Evolutionary conservation across 2,888 invertebrate species (phyloP), one percentile per base, ranked within the genome.

Genomic region (Acheta domesticus): DNA sequence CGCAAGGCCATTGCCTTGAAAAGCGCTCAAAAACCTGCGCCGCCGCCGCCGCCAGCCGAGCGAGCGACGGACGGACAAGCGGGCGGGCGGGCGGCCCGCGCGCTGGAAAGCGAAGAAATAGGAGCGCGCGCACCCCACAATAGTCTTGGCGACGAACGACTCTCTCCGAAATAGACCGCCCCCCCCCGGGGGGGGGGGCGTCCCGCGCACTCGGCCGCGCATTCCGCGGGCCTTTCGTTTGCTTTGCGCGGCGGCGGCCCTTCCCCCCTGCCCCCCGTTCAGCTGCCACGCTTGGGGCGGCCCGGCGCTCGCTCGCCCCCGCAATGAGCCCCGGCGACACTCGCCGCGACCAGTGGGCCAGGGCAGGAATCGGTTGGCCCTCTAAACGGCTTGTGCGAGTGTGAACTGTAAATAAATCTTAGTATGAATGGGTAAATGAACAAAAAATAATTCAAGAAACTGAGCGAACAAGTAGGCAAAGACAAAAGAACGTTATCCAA

Each of bases 1-100:
- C 16, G 62, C 62, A 62, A 62, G 62, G 62, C 62, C 62, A 62
- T 62, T 62, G 62, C 62, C 62, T 62, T 62, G 62, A 62, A 62
- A 62, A 62, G 62, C 14, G 62, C 62, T 62, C 62, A 62, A 62
- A 62, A 62, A 62, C 62, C 62, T 62, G n/a, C 62, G 62, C n/a
- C 4, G 16, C 14, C 62, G 62, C 14, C 14, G 62, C 16, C 62
- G 14, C 16, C 16, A 3, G 12, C 62, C 62, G 62, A 14, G 4
- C 36, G 14, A 19, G 14, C 62, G 36, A 14, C n/a, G 62, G 14
- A 62, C 14, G n/a, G 62, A 14, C 16, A 12, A 12, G 14, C 36
- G 36, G 36, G 8, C 62, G 11, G 5, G 14, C 16, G 62, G 62
- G 62, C 62, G 16, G 62, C 62, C 62, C 36, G 14, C 19, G 62